Base-by-base conservation (phyloP, 2,113 vertebrate species). In the Procavia capensis region DNA sequence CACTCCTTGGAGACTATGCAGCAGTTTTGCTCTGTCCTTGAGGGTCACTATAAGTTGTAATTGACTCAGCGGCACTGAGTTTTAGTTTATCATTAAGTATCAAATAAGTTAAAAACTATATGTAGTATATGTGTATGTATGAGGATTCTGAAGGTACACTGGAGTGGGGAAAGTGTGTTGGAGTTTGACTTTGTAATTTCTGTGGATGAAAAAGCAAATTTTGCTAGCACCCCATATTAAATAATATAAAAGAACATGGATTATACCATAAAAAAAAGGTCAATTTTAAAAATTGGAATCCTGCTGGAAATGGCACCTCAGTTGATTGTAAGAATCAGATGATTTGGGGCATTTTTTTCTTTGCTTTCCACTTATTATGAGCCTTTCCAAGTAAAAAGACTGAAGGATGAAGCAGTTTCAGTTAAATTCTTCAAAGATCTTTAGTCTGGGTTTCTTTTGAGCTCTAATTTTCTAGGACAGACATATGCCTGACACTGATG, bases 361-460 rank as follows among this genome's bases (percentile, higher is more conserved):
- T 92, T 88, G 27, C 34, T 78, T 93, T 93, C 93, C 85, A 54
- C 88, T 93, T 94, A 43, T 83, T 91, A 47, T 92, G 36, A 64
- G 45, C 25, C 76, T 91, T 95, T 93, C 34, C 27, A 90, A 72
- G 61, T 63, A 57, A 57, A 90, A 86, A 34, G 22, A 79, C 57
- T 97, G 41, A n/a, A n/a, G n/a, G 57, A 72, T 90, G 47, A 90
- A 93, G 31, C 25, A 74, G 9, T 54, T 85, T 94, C 31, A 27
- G 78, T 57, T 78, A 81, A 59, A 63, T 84, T 24, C 20, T 82
- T 70, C 19, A 83, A 74, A 75, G 85, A 57, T 61, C 34, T 59
- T 41, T 94, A 45, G 45, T 74, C 36, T 94, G 57, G 16, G 27
- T 89, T 90, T 93, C 59, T 96, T 85, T 76, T 64, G 47, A 87